These are phyloP conservation scores for Ericerus pela DNA, from an alignment of 1,140 invertebrate species.

Conservation along the genomic window DNA sequence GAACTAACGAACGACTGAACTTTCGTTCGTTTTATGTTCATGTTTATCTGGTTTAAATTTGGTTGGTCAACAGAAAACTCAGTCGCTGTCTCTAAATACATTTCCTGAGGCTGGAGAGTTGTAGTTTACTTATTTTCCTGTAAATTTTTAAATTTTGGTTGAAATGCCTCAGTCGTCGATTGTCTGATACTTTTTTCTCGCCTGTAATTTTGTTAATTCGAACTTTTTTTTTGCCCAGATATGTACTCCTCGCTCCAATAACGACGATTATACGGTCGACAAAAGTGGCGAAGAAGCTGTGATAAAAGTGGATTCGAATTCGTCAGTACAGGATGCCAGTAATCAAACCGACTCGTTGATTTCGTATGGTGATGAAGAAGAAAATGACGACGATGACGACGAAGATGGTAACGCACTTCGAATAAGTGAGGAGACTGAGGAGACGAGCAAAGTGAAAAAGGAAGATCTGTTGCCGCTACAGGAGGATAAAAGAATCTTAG, in stretches of 20 bases:
- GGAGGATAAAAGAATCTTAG: constrained; percentile 14
- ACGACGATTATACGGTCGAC: neutral
- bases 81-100: too few relatives aligned
- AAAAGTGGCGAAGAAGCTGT: neutral
- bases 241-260: neutral
- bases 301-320: neutral
- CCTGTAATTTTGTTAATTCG: too few relatives aligned
- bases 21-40: too few relatives aligned
- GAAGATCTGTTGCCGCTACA: constrained; percentile 7
- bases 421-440: constrained; percentile 11
- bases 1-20: too few relatives aligned
- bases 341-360: constrained; percentile 60
- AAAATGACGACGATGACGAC: constrained; percentile 16
- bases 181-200: too few relatives aligned
- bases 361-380: constrained; percentile 11
- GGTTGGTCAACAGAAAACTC: too few relatives aligned
- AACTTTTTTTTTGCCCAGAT: too few relatives aligned
- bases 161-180: too few relatives aligned
- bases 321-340: constrained; percentile 51
- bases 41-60: too few relatives aligned
- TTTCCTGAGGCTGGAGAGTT: too few relatives aligned
- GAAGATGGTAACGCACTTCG: constrained; percentile 17
- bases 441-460: constrained; percentile 16
- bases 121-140: too few relatives aligned
- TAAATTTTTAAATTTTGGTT: too few relatives aligned